A percentile compares a stretch with the other conserved stretches of the same genome.
These are phyloP conservation scores for Cryptocephalus primarius DNA, from an alignment of 2,888 invertebrate species.

Conservation along the genomic window DNA sequence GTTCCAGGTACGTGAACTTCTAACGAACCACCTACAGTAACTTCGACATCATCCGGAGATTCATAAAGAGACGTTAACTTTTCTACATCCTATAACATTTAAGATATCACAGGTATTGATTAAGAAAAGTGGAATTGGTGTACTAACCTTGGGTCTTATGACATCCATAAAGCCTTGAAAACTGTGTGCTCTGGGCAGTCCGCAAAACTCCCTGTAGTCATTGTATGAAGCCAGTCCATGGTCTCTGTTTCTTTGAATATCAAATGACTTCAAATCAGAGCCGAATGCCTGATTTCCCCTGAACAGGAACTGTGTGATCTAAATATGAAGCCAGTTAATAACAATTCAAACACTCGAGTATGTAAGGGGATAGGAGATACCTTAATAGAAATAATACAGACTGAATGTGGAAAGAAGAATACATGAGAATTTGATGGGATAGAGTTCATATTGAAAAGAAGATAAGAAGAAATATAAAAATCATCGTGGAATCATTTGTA, in stretches of 20 bases:
- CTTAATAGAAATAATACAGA: no score
- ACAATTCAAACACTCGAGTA: no score
- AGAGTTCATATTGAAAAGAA: no score
- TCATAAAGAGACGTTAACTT: constrained; percentile 55
- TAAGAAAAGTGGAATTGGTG: neutral
- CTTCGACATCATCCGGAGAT: constrained; percentile 70
- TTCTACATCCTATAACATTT: constrained; percentile 47
- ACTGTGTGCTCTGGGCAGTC: constrained; percentile 51
- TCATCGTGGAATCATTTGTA: no score
- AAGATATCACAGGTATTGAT: neutral
- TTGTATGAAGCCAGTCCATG: constrained; percentile 76
- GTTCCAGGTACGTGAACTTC: constrained; percentile 69
- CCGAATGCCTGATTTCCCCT: constrained; percentile 61
- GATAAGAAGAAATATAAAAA: no score
- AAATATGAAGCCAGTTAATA: constrained; percentile 4
- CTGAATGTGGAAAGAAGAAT: no score
- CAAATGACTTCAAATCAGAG: constrained; percentile 66
- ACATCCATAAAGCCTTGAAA: constrained; percentile 64
- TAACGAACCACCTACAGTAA: constrained; percentile 74
- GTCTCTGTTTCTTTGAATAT: constrained; percentile 79
- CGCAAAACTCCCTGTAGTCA: constrained; percentile 65
- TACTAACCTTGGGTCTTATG: constrained; percentile 46
- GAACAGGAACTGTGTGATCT: constrained; percentile 58
- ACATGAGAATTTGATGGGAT: no score
- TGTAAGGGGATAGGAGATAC: no score